Percentiles rank a stretch among this genome's conserved stretches.
Evolutionary conservation across 2,113 vertebrate genomes (phyloP).

Genomic region (Stigmatopora argus): DNA sequence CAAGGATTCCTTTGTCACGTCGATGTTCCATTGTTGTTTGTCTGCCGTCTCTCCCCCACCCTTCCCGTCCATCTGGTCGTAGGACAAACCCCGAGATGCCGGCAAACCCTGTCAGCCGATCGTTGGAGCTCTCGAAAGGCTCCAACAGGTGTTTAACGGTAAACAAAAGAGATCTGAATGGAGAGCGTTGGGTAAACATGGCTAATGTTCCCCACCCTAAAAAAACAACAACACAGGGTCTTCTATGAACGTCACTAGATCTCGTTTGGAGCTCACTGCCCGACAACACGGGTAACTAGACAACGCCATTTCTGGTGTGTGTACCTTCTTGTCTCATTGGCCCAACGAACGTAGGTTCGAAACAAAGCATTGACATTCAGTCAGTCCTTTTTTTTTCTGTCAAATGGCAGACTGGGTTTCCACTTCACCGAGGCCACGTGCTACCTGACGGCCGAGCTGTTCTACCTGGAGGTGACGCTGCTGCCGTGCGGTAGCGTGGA

Average conservation of each 20-base stretch:
- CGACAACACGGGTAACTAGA: constrained; percentile 71
- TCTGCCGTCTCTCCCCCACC: background rate
- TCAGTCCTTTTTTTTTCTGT: too few species aligned
- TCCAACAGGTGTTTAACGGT: constrained; percentile 74
- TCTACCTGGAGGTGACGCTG: constrained; percentile 80
- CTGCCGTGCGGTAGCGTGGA: constrained; percentile 65
- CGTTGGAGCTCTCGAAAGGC: constrained; percentile 67
- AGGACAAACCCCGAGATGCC: constrained; percentile 62
- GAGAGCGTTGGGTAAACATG: background rate
- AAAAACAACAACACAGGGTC: constrained; percentile 55
- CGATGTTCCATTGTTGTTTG: constrained; percentile 31
- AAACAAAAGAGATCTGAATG: constrained; percentile 22
- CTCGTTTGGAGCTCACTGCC: constrained; percentile 72
- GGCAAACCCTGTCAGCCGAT: constrained; percentile 49
- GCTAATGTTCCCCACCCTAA: background rate
- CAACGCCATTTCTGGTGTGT: background rate
- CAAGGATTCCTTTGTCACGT: constrained; percentile 26
- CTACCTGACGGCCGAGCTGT: constrained; percentile 79
- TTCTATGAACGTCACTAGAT: constrained; percentile 64
- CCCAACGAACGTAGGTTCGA: too few species aligned
- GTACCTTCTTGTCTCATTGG: too few species aligned
- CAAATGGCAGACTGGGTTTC: constrained; percentile 67
- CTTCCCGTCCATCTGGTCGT: constrained; percentile 22
- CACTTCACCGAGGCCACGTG: constrained; percentile 71
- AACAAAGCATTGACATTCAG: too few species aligned